These are phyloP conservation scores for Enteromius thamalakanensis DNA, from an alignment of 2,797 vertebrate species.

Conservation along the genomic window DNA sequence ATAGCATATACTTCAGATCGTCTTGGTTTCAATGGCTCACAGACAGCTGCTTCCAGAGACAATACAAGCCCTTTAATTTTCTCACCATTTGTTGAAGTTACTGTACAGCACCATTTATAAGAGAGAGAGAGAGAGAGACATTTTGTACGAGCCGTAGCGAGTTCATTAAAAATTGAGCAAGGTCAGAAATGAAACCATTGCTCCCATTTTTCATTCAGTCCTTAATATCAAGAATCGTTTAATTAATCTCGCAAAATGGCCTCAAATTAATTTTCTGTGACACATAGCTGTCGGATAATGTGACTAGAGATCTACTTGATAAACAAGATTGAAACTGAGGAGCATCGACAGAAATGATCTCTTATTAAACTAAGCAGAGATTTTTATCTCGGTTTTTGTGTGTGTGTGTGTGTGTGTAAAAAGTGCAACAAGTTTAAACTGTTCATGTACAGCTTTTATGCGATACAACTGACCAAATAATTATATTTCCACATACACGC, in stretches of 20 bases:
- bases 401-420: not conserved
- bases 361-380: not conserved
- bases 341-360: not conserved
- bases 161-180: slow-evolving; percentile 84
- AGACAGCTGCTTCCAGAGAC: slow-evolving; percentile 67
- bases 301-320: slow-evolving; percentile 61
- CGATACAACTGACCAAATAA: not conserved
- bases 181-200: slow-evolving; percentile 81
- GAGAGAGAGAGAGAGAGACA: slow-evolving; percentile 55
- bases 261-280: slow-evolving; percentile 72
- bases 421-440: not conserved
- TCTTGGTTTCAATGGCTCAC: slow-evolving; percentile 28
- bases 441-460: not conserved
- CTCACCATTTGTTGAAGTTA: slow-evolving; percentile 72
- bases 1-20: not conserved
- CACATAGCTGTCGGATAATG: slow-evolving; percentile 63
- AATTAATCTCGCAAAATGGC: slow-evolving; percentile 77
- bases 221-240: slow-evolving; percentile 77
- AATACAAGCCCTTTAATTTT: slow-evolving; percentile 73
- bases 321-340: slow-evolving; percentile 59
- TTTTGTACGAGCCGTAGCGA: slow-evolving; percentile 69
- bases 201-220: slow-evolving; percentile 80
- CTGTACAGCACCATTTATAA: slow-evolving; percentile 75
- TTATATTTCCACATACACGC: not conserved
- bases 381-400: not conserved